A percentile compares a stretch with the other conserved stretches of the same genome.
These are phyloP conservation scores for Hylaeus volcanicus DNA, from an alignment of 1,140 invertebrate species.

Conservation along the genomic window DNA sequence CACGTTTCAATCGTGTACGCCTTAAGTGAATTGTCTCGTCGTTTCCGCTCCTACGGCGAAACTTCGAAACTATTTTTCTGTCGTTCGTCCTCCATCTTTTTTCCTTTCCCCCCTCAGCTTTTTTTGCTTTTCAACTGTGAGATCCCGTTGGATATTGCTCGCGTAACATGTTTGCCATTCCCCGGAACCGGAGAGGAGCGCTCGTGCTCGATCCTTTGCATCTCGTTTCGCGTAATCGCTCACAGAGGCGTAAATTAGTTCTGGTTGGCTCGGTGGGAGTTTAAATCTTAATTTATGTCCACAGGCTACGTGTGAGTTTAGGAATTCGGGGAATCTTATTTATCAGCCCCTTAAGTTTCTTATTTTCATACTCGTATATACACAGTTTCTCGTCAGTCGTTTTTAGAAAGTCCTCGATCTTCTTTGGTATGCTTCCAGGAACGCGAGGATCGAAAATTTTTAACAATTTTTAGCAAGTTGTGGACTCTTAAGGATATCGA, in stretches of 20 bases:
- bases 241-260: slow-evolving; percentile 5
- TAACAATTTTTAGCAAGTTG: too few relatives aligned
- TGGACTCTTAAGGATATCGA: too few relatives aligned
- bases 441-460: background rate
- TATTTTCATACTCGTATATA: background rate
- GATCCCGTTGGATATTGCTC: slow-evolving; percentile 21
- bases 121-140: background rate
- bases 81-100: background rate
- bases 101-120: background rate
- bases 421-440: background rate
- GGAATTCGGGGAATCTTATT: background rate
- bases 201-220: background rate
- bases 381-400: background rate
- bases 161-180: slow-evolving; percentile 24
- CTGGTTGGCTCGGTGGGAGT: background rate
- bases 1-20: background rate
- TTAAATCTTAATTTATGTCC: background rate
- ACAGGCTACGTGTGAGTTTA: background rate
- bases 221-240: slow-evolving; percentile 6
- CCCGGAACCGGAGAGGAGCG: background rate
- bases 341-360: background rate
- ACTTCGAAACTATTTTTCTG: slow-evolving; percentile 13
- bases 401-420: background rate
- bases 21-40: slow-evolving; percentile 40
- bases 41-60: slow-evolving; percentile 26